Evolutionary conservation across 2,888 invertebrate species (phyloP), one percentile per base, ranked within the genome.

Genomic region (Malacosoma neustria): DNA sequence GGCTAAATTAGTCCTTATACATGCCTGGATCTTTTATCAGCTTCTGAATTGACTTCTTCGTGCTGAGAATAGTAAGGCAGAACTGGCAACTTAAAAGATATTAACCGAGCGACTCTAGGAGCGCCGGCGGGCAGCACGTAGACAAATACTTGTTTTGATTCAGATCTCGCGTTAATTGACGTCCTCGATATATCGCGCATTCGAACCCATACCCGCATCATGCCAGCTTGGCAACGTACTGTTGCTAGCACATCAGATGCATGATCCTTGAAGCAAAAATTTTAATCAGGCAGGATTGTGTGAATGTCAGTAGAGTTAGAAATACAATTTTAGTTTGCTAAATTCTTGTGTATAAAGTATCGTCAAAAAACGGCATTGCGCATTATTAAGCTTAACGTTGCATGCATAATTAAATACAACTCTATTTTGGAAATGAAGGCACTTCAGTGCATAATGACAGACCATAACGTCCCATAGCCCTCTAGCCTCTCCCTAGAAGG

Each of bases 191-290:
- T 89, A 1, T 93, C 92, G 36, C 93, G 89, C 49, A 98, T 89
- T 69, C 93, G 92, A 45, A 98, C 87, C 85, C 97, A 97, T 41
- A 98, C 82, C 33, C 96, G 88, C 47, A 95, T 95, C 0, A 96
- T 96, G 54, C 97, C 96, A 30, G 96, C 92, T 85, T 98, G 97
- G 68, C 98, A 98, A 42, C 97, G 89, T 61, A 97, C 96, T 1
- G 97, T 97, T 6, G 95, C 96, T 45, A 97, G 52, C 13, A 79
- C 54, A 42, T 81, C 80, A 11, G 57, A 35, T 32, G 46, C 48
- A 3, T 46, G 45, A 32, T 57, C 69, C 80, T 80, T 41, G 7
- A 11, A 32, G n/a, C n/a, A n/a, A n/a, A n/a, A n/a, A n/a, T n/a
- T n/a, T n/a, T n/a, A n/a, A n/a, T n/a, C n/a, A n/a, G n/a, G n/a